Conservation (phyloP, 2,888 invertebrate species). For the Euzetes globulus region DNA sequence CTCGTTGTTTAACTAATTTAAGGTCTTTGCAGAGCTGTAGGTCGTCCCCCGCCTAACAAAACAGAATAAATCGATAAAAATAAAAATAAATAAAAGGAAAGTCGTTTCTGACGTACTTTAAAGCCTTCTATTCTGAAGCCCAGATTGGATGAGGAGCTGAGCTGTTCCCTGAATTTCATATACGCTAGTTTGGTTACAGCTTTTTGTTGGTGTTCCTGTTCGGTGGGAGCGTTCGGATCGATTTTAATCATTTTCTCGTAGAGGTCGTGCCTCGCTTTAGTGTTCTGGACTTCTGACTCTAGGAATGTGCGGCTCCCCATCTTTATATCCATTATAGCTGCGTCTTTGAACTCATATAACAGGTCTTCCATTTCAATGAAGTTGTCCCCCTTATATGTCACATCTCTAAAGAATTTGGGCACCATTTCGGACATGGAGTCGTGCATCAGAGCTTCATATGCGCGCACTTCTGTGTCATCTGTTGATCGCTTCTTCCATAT, state of each 20-base stretch:
- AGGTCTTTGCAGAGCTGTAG: slow-evolving; percentile 75
- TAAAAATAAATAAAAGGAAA: not conserved
- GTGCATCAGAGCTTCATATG: slow-evolving; percentile 71
- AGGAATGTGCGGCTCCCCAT: slow-evolving; percentile 89
- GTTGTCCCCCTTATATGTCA: slow-evolving; percentile 50
- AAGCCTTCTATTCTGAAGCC: slow-evolving; percentile 95
- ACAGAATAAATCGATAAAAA: slow-evolving; percentile 4
- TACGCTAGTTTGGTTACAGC: slow-evolving; percentile 93
- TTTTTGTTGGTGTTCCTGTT: slow-evolving; percentile 66
- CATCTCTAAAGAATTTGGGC: slow-evolving; percentile 75
- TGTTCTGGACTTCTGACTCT: slow-evolving; percentile 79
- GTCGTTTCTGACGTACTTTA: slow-evolving; percentile 53
- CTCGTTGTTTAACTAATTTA: slow-evolving; percentile 71
- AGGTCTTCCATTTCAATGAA: slow-evolving; percentile 95
- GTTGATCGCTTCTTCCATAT: slow-evolving; percentile 80
- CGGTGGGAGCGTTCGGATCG: slow-evolving; percentile 75
- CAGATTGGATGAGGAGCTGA: slow-evolving; percentile 82
- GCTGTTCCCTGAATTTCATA: slow-evolving; percentile 74
- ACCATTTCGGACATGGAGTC: slow-evolving; percentile 67
- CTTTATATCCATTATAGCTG: slow-evolving; percentile 94
- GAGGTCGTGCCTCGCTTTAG: slow-evolving; percentile 68
- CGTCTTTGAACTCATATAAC: slow-evolving; percentile 78
- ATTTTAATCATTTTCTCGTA: slow-evolving; percentile 93
- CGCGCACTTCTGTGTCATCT: slow-evolving; percentile 49
- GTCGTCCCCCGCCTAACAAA: slow-evolving; percentile 58